Evolutionary conservation across 2,797 vertebrate genomes (phyloP).

Genomic region (Rhadinocentrus ornatus): DNA sequence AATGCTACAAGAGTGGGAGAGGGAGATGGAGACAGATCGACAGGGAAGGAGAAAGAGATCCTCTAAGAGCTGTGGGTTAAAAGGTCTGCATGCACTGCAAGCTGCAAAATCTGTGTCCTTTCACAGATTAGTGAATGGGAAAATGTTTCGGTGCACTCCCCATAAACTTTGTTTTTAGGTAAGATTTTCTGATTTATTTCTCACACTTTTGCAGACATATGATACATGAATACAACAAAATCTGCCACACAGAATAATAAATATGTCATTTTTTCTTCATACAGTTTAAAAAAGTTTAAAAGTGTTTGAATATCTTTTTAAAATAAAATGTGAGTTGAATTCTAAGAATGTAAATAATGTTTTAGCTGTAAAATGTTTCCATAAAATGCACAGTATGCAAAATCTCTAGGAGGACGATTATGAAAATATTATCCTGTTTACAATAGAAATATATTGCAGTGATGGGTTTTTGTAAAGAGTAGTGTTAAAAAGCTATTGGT

Average conservation of each 20-base stretch:
- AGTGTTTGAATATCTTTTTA: not conserved
- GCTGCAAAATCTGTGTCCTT: conserved; percentile 19
- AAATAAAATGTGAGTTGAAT: not conserved
- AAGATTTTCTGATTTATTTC: not conserved
- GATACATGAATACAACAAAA: conserved; percentile 37
- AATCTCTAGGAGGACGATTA: not conserved
- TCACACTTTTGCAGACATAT: not conserved
- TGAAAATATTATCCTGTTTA: not conserved
- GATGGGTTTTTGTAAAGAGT: not conserved
- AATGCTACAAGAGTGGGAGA: not conserved
- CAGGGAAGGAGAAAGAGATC: conserved; percentile 4
- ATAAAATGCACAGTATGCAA: not conserved
- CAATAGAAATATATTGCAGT: not conserved
- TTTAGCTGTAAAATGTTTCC: not conserved
- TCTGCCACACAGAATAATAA: conserved; percentile 1
- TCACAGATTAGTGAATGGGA: conserved; percentile 10
- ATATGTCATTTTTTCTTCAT: not conserved
- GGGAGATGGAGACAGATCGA: not conserved
- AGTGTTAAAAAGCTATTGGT: not conserved
- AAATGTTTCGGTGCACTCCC: not conserved
- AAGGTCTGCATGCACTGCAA: conserved; percentile 17
- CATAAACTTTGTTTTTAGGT: not conserved
- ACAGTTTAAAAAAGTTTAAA: not conserved
- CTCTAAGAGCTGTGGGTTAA: conserved; percentile 13
- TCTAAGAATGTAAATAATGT: too few relatives aligned